Conservation (phyloP, 2,888 invertebrate genomes). For the Muschampia plurimacula region DNA sequence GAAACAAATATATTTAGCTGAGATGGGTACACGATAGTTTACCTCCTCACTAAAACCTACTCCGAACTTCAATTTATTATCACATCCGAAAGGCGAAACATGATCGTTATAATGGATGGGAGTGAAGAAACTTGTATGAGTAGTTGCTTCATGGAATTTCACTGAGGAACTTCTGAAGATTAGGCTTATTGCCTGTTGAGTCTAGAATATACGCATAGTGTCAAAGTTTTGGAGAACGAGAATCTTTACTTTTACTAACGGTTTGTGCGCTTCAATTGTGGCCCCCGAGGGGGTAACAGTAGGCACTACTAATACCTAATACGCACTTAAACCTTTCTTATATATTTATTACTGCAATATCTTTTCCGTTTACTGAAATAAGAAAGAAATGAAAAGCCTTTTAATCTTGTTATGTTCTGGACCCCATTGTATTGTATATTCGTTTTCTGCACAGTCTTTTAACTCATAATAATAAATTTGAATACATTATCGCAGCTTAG, state of each 20-base stretch:
- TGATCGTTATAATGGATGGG: background rate
- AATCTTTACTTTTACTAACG: background rate
- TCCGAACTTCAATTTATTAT: too few relatives aligned
- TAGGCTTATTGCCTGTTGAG: background rate
- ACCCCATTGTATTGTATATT: slow-evolving; percentile 10
- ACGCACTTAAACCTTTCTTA: too few relatives aligned
- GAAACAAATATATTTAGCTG: too few relatives aligned
- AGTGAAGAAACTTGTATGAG: background rate
- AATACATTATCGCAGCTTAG: slow-evolving; percentile 29
- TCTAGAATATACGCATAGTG: background rate
- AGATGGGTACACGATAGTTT: too few relatives aligned
- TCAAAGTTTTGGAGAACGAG: background rate
- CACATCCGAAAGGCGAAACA: background rate
- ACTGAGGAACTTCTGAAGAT: slow-evolving; percentile 1
- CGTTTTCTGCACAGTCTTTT: slow-evolving; percentile 16
- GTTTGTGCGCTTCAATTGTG: background rate
- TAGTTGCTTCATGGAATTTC: background rate
- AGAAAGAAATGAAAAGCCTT: background rate
- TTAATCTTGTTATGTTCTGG: slow-evolving; percentile 14
- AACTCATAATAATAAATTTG: slow-evolving; percentile 28
- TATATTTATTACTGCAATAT: too few relatives aligned
- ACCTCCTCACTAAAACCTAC: too few relatives aligned
- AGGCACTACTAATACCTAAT: too few relatives aligned
- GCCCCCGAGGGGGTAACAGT: too few relatives aligned
- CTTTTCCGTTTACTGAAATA: background rate